phyloP scores from a whole-genome alignment of 2,797 vertebrate species.

The Helarctos malayanus region DNA sequence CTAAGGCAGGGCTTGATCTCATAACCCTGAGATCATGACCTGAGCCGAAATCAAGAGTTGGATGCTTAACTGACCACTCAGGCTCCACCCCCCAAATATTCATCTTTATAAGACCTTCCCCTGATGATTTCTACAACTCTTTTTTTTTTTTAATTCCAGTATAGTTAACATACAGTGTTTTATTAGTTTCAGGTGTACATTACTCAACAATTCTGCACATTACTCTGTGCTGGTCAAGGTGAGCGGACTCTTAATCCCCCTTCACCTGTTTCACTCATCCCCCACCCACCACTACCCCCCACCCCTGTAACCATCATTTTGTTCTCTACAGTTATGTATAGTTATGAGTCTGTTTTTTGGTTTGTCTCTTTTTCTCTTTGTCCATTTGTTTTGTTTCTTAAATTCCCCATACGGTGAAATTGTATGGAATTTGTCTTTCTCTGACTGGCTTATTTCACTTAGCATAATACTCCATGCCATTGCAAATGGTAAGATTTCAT shows the following conservation, averaged over 20 bases:
- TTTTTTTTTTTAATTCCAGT: background rate
- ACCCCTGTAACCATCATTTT: background rate
- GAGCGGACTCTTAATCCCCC: background rate
- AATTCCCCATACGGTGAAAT: background rate
- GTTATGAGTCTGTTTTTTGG: too few relatives aligned
- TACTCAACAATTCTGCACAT: too few relatives aligned
- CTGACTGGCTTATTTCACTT: background rate
- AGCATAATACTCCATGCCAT: background rate
- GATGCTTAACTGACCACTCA: background rate
- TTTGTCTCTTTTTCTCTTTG: too few relatives aligned
- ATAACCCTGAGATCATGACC: background rate
- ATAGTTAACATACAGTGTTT: background rate
- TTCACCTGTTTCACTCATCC: background rate
- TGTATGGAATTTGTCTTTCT: background rate
- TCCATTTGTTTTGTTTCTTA: too few relatives aligned
- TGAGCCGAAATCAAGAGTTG: background rate
- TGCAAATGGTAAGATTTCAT: background rate
- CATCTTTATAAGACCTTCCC: background rate
- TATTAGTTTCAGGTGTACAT: background rate
- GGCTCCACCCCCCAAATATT: too few relatives aligned
- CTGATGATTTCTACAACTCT: background rate
- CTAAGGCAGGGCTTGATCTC: background rate
- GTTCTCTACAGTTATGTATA: too few relatives aligned
- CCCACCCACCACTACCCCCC: too few relatives aligned
- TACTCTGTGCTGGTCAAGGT: background rate